Evolutionary conservation across 2,888 invertebrate genomes (phyloP), one percentile per base, ranked within the genome.

Genomic region (Drosophila demipolita): DNA sequence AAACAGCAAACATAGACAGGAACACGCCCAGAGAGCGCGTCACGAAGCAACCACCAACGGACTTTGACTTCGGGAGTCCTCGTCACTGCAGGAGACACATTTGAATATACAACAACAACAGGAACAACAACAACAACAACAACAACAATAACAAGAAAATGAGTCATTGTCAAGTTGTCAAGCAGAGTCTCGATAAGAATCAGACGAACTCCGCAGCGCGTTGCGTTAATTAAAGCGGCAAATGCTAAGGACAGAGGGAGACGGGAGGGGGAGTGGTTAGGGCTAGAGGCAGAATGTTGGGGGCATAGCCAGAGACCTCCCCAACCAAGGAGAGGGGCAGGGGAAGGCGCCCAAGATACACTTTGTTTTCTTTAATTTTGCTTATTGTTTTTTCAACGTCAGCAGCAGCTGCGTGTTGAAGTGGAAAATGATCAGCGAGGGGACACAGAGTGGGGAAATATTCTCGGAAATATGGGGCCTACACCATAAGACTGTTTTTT

Each of bases 21-120:
- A 50, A 42, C 45, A 64, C 77, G 79, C 79, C 75, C 69, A 66
- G 75, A 20, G 60, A 66, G 68, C 64, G 69, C 66, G 69, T 73
- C 73, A 71, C 52, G 45, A 58, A 64, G 26, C 75, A 54, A 79
- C 63, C 69, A 78, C 79, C 75, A 79, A 52, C 53, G 33, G 78
- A 61, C 66, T 62, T 29, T 17, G 62, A 38, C 45, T 60, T 40
- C 48, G 57, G 50, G 49, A 35, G 59, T 75, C 53, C 78, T 62
- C 48, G 42, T 48, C 84, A 60, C 86, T 82, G 83, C 84, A 87
- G 88, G 88, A 84, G 88, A 73, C 83, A 65, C 83, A 84, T 80
- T 85, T 84, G 80, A 88, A 80, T 80, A 73, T 57, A 66, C 35
- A 67, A 23, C 33, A 58, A 35, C 40, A 20, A 45, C 38, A 45